A percentile compares a stretch with the other conserved stretches of the same genome.
phyloP scores from a whole-genome alignment of 2,888 invertebrate species.

The Drosophila austrosaltans region DNA sequence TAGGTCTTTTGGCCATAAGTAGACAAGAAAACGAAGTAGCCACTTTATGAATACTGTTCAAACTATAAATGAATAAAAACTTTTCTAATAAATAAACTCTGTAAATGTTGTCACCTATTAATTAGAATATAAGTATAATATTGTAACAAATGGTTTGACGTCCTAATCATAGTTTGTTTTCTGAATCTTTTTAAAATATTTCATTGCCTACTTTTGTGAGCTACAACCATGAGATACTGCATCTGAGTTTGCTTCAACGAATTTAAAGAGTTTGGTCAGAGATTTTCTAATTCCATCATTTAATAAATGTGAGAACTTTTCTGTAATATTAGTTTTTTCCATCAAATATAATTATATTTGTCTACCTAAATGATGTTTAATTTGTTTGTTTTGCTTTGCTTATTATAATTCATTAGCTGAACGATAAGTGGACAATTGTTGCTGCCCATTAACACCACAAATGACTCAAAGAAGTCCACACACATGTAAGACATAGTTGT shows the following conservation, averaged over 20 bases:
- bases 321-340: no score
- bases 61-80: no score
- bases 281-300: not conserved
- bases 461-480: conserved; percentile 2
- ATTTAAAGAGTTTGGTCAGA: not conserved
- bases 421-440: conserved; percentile 65
- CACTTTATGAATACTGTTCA: no score
- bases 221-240: not conserved
- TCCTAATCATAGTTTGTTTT: no score
- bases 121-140: no score
- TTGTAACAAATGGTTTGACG: no score
- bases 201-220: conserved; percentile 4
- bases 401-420: conserved; percentile 49
- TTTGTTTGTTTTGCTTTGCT: conserved; percentile 13
- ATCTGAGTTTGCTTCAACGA: not conserved
- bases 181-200: not conserved
- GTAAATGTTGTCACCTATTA: no score
- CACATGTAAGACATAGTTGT: conserved; percentile 23
- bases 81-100: no score
- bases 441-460: conserved; percentile 28
- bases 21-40: no score
- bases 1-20: not conserved
- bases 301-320: conserved; percentile 4
- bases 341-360: not conserved
- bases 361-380: not conserved